Conservation (phyloP, 2,888 invertebrate species). For the Bruchidius siliquastri region DNA sequence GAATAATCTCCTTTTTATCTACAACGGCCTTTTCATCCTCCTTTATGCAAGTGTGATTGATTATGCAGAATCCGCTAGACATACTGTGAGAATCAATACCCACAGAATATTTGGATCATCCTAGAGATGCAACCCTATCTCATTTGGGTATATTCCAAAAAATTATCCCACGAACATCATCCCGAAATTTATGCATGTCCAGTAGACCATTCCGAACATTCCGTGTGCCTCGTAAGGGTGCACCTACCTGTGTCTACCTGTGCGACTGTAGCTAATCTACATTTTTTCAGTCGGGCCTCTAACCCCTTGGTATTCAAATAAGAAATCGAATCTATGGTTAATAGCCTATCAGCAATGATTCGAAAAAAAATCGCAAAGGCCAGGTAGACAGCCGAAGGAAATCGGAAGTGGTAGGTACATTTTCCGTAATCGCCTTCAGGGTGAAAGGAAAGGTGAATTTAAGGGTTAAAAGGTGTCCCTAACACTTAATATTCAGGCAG, state of each 20-base stretch:
- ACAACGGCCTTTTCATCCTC: neutral
- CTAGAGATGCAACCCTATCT: conserved; percentile 36
- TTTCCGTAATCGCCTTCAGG: conserved; percentile 20
- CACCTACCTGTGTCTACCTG: conserved; percentile 22
- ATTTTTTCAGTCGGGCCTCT: conserved; percentile 44
- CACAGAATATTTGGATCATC: conserved; percentile 29
- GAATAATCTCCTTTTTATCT: neutral
- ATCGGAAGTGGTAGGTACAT: conserved; percentile 14
- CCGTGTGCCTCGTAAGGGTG: neutral
- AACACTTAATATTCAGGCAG: conserved; percentile 51
- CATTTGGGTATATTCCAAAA: conserved; percentile 31
- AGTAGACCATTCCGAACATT: conserved; percentile 28
- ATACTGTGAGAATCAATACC: conserved; percentile 18
- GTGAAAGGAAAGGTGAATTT: conserved; percentile 22
- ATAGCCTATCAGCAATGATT: conserved; percentile 46
- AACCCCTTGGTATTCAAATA: conserved; percentile 47
- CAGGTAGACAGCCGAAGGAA: neutral
- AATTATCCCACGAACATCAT: conserved; percentile 46
- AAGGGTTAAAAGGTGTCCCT: conserved; percentile 47
- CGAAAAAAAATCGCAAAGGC: conserved; percentile 21
- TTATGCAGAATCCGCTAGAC: conserved; percentile 14
- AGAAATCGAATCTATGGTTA: conserved; percentile 47
- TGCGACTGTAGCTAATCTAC: conserved; percentile 42
- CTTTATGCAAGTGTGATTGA: conserved; percentile 10
- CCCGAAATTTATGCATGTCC: conserved; percentile 39